Evolutionary conservation across 2,113 vertebrate species (phyloP), one percentile per base, ranked within the genome.

Genomic region (Neotoma lepida): DNA sequence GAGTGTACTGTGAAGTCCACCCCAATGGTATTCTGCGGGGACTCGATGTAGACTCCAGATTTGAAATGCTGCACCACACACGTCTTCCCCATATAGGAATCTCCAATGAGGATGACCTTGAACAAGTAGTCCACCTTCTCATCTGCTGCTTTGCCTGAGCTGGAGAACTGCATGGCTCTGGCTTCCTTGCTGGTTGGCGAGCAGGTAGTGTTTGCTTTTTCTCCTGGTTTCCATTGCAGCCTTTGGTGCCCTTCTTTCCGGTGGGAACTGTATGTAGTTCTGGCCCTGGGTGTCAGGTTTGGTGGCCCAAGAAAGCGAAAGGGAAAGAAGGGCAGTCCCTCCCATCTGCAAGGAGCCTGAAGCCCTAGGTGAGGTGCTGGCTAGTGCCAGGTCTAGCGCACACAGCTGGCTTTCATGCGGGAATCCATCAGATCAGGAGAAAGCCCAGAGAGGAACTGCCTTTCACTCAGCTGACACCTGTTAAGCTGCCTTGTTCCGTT

Each of bases 41-140:
- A 98, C 96, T 99, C 99, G 0, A 96, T 97, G 97, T 99, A 99
- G 77, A 99, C 97, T 14, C 99, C 99, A 0, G 99, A 99, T 90
- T 98, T 99, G 98, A 99, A 99, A 77, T 99, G 98, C 96, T 99
- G 99, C 41, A 99, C 99, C 94, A 99, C 99, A 10, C 99, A 99
- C 0, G 99, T 99, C 98, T 99, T 99, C 6, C 99, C 99, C 91
- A 99, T 99, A 5, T 99, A 98, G 7, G 99, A 99, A 95, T 99
- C 99, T 6, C 99, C 99, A 8, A 99, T 98, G 95, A 99, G 98
- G 97, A 99, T 99, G 94, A 99, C 99, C 98, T 99, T 99, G 97
- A 99, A 99, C 54, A 99, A 98, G 95, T 99, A 99, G 97, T 99
- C 99, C 70, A 99, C 99, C 68, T 98, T 97, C 54, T 99, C 99